Conservation (phyloP, 2,113 vertebrate genomes). For the Elephantulus edwardii region DNA sequence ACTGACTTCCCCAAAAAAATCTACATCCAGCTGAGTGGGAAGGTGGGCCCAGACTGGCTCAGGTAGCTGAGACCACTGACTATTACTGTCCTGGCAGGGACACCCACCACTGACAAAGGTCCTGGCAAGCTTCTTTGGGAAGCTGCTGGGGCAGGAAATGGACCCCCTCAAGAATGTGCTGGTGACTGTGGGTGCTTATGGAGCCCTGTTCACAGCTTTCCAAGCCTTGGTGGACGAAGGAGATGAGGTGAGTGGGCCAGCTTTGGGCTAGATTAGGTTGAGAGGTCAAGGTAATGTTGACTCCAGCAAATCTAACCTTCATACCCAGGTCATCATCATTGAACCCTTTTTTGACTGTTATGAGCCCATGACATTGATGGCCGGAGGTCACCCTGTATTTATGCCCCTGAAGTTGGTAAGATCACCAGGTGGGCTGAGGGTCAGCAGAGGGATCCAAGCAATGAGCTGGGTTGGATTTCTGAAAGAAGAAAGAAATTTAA, state of each 20-base stretch:
- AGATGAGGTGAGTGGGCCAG: slow-evolving; percentile 88
- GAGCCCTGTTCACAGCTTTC: slow-evolving; percentile 92
- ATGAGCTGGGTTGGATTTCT: neutral
- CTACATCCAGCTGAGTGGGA: neutral
- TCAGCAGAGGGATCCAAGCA: neutral
- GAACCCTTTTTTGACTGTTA: slow-evolving; percentile 98
- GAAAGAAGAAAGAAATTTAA: neutral
- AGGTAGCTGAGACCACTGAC: neutral
- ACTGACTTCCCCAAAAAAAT: neutral
- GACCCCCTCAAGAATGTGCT: slow-evolving; percentile 90
- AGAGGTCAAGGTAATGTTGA: neutral
- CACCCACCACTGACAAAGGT: slow-evolving; percentile 90
- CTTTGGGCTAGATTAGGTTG: neutral
- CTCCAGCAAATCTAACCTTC: neutral
- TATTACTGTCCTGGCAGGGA: slow-evolving; percentile 84
- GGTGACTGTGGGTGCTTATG: slow-evolving; percentile 94
- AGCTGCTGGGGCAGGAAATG: slow-evolving; percentile 88
- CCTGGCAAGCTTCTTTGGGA: slow-evolving; percentile 90
- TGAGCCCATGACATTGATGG: slow-evolving; percentile 93
- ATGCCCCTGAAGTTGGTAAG: slow-evolving; percentile 91
- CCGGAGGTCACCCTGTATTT: slow-evolving; percentile 90
- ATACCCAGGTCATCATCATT: slow-evolving; percentile 92
- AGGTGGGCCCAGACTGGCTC: neutral
- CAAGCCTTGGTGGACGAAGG: slow-evolving; percentile 93
- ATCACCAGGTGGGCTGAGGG: neutral